These are phyloP conservation scores for Tupiocoris notatus DNA, from an alignment of 2,888 invertebrate species.

Conservation along the genomic window DNA sequence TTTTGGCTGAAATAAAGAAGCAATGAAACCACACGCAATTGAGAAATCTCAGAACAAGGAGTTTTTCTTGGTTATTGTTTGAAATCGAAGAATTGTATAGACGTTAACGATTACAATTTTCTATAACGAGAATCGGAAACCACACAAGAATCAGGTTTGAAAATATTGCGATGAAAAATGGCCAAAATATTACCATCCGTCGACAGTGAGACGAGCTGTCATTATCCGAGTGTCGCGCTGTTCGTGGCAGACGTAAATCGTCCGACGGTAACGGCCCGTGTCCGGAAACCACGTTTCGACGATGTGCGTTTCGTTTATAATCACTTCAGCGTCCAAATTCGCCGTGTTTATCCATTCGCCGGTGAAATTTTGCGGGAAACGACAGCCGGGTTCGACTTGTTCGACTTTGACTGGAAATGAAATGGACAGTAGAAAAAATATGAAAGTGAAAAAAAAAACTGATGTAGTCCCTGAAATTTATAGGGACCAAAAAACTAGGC, in stretches of 20 bases:
- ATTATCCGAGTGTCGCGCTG: conserved; percentile 86
- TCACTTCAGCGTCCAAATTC: conserved; percentile 90
- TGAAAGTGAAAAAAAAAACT: no score
- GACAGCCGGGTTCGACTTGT: conserved; percentile 85
- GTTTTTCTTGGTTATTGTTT: no score
- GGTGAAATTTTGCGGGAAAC: conserved; percentile 88
- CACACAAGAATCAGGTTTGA: no score
- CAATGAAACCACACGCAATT: no score
- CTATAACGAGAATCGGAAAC: no score
- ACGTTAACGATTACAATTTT: no score
- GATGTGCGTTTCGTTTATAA: conserved; percentile 93
- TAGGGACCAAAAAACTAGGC: no score
- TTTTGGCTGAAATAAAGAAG: conserved; percentile 90
- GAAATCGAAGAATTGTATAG: no score
- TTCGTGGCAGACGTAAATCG: conserved; percentile 92
- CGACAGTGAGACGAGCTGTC: conserved; percentile 95
- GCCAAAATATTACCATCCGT: conserved; percentile 88
- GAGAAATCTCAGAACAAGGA: no score
- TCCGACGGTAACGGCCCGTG: conserved; percentile 79
- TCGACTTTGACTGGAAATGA: conserved; percentile 67
- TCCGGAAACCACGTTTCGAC: conserved; percentile 95
- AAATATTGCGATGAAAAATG: no score
- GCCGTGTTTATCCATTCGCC: conserved; percentile 98
- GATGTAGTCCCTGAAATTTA: no score
- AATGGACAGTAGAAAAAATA: no score